Evolutionary conservation across 2,888 invertebrate genomes (phyloP).

Genomic region (Yponomeuta cagnagella): DNA sequence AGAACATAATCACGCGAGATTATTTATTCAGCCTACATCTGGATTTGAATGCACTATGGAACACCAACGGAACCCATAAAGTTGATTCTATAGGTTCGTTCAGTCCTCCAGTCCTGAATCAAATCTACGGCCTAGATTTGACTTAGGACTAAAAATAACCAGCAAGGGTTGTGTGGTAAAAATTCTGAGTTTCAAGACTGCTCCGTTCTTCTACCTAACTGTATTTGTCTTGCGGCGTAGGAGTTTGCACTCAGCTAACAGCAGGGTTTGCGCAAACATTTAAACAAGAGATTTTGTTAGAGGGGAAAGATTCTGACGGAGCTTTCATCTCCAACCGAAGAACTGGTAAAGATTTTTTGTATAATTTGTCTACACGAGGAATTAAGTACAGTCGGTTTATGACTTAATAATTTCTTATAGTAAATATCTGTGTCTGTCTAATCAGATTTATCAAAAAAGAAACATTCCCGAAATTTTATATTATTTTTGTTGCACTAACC

Average conservation of each 20-base stretch:
- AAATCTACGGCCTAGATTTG: too few species aligned
- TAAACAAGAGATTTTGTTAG: slow-evolving; percentile 37
- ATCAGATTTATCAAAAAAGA: not conserved
- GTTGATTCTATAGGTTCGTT: too few species aligned
- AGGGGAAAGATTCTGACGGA: slow-evolving; percentile 25
- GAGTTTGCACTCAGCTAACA: slow-evolving; percentile 6
- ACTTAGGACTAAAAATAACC: too few species aligned
- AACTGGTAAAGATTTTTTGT: slow-evolving; percentile 6
- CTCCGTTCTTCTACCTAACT: not conserved
- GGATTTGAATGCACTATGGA: too few species aligned
- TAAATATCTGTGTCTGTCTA: not conserved
- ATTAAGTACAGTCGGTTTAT: not conserved
- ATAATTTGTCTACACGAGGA: not conserved
- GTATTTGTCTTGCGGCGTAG: not conserved
- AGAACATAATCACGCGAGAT: too few species aligned
- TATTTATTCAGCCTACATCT: too few species aligned
- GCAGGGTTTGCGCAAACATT: slow-evolving; percentile 33
- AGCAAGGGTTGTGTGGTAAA: too few species aligned
- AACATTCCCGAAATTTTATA: too few species aligned
- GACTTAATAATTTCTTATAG: not conserved
- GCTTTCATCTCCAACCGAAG: slow-evolving; percentile 31
- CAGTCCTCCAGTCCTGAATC: too few species aligned
- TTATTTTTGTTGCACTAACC: too few species aligned
- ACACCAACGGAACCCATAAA: too few species aligned
- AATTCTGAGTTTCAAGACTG: too few species aligned